Evolutionary conservation across 2,113 vertebrate species (phyloP).

Genomic region (Crotalus tigris): DNA sequence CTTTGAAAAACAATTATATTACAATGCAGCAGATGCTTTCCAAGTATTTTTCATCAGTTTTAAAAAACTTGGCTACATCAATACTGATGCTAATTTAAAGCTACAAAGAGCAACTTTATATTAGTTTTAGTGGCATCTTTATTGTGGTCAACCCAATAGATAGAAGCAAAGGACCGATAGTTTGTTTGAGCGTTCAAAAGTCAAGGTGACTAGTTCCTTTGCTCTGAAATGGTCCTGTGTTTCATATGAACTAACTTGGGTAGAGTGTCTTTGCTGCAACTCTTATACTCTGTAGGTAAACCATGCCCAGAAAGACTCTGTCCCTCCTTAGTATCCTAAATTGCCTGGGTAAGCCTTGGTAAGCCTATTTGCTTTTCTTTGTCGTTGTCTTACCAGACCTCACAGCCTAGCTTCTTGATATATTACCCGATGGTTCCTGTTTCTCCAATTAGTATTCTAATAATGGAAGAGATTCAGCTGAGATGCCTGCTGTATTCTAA

Average conservation of each 20-base stretch:
- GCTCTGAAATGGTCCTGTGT: background rate
- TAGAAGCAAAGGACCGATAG: background rate
- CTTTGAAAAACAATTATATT: background rate
- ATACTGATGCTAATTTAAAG: background rate
- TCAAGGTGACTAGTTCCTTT: background rate
- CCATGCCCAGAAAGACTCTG: background rate
- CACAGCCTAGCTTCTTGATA: background rate
- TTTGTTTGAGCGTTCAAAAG: background rate
- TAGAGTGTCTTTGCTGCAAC: background rate
- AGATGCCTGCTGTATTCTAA: background rate
- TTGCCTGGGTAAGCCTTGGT: background rate
- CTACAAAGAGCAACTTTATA: background rate
- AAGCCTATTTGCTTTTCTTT: background rate
- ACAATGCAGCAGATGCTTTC: background rate
- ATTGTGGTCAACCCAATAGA: background rate
- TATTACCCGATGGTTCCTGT: background rate
- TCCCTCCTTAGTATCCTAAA: background rate
- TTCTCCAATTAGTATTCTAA: background rate
- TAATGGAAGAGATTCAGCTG: background rate
- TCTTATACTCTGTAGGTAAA: background rate
- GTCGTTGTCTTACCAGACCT: background rate
- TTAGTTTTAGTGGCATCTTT: background rate
- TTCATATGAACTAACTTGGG: background rate
- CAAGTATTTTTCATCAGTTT: background rate
- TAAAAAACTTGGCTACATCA: background rate